Evolutionary conservation across 1,140 invertebrate species (phyloP).

Genomic region (Oncopodura yosiiana): DNA sequence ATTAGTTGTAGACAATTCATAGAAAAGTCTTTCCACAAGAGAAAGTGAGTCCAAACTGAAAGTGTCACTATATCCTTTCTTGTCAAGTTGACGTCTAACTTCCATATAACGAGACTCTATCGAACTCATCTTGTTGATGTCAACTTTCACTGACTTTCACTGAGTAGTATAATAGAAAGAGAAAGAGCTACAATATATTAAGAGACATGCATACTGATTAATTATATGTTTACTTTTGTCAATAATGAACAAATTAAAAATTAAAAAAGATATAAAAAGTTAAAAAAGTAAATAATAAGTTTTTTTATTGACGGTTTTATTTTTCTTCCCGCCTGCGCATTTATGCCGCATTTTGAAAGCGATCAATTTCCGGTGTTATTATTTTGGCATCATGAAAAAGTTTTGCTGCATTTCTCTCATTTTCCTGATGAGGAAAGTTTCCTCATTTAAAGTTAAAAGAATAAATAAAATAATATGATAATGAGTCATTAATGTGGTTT

Average conservation of each 20-base stretch:
- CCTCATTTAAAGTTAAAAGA: too few species aligned
- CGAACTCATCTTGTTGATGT: background rate
- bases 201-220: background rate
- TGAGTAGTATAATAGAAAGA: too few species aligned
- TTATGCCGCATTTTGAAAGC: too few species aligned
- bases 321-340: too few species aligned
- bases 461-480: too few species aligned
- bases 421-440: too few species aligned
- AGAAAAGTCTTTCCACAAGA: conserved; percentile 15
- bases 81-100: conserved; percentile 11
- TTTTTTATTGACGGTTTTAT: too few species aligned
- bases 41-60: conserved; percentile 10
- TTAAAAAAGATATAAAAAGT: background rate
- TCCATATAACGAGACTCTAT: conserved; percentile 9
- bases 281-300: background rate
- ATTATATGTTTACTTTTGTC: background rate
- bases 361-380: too few species aligned
- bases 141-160: too few species aligned
- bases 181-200: background rate
- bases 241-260: background rate
- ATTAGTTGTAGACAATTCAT: conserved; percentile 8
- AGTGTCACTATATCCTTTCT: conserved; percentile 15
- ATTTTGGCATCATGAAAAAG: too few species aligned
- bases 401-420: too few species aligned
- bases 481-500: too few species aligned